Evolutionary conservation across 2,888 invertebrate genomes (phyloP), one percentile per base, ranked within the genome.

Genomic region (Eudasyphora cyanicolor): DNA sequence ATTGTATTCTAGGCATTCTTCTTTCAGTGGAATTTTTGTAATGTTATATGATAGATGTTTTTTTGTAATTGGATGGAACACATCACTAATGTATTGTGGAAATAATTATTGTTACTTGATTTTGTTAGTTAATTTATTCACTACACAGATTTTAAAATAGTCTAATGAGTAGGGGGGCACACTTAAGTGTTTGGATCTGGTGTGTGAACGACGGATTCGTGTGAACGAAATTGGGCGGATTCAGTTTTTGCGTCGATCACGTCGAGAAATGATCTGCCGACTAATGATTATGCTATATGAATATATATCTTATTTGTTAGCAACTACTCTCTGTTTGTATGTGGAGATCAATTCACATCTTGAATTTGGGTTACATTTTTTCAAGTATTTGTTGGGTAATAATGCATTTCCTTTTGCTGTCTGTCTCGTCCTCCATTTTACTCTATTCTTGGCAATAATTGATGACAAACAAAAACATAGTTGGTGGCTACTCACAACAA

Each of bases 341-440:
- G 4, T n/a, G n/a, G n/a, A 42, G 76, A 74, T 74, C 62, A 82
- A 86, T 86, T 83, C 85, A 76, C 85, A 79, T 87, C 86, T 82
- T 84, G 85, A 84, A 86, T 78, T n/a, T 76, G 84, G 82, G 85
- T 86, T 81, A 77, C 85, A 75, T 57, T 73, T 84, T 86, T 85
- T 85, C 70, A 82, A 86, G 86, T 82, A 82, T 82, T 87, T 86
- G 86, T 85, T 84, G 67, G 82, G 81, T 85, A 84, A 82, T 69
- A 78, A 86, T 85, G 86, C 80, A 86, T 85, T 86, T 87, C 77
- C 84, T 24, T 64, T 12, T 38, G 38, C n/a, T 73, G 38, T 19
- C 10, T 38, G 12, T 42, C n/a, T n/a, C n/a, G n/a, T 64, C 10
- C 64, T 62, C 10, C 35, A n/a, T 80, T 62, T 21, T 21, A 70